Conservation (phyloP, 2,888 invertebrate genomes). For the Plemyria rubiginata region DNA sequence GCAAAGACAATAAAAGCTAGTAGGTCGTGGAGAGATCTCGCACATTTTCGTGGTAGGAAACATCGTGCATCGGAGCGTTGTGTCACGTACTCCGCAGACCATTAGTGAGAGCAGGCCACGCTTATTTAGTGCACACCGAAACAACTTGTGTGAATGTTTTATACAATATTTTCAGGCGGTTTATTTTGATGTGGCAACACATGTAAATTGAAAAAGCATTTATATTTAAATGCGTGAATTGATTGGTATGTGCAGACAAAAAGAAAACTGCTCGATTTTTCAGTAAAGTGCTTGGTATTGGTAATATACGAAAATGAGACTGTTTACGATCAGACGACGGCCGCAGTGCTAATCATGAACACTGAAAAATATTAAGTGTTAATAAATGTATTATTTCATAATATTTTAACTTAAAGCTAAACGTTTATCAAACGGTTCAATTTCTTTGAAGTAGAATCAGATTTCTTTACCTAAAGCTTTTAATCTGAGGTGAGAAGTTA, state of each 20-base stretch:
- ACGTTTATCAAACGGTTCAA: neutral
- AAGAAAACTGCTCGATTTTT: neutral
- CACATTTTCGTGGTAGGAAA: slow-evolving; percentile 42
- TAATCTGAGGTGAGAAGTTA: neutral
- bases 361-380: neutral
- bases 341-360: neutral
- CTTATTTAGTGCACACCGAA: slow-evolving; percentile 24
- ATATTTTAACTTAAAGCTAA: neutral
- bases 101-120: slow-evolving; percentile 48
- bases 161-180: slow-evolving; percentile 4
- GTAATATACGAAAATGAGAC: no score
- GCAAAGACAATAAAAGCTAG: slow-evolving; percentile 22
- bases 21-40: slow-evolving; percentile 36
- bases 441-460: neutral
- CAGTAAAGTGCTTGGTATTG: neutral
- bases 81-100: slow-evolving; percentile 51
- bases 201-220: neutral
- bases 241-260: neutral
- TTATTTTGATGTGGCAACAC: slow-evolving; percentile 4
- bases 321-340: no score
- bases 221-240: neutral
- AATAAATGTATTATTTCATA: neutral
- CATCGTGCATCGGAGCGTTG: slow-evolving; percentile 33
- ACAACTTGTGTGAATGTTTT: slow-evolving; percentile 25
- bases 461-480: neutral